Evolutionary conservation across 1,140 invertebrate species (phyloP), one percentile per base, ranked within the genome.

Genomic region (Ostrea denselamellosa): DNA sequence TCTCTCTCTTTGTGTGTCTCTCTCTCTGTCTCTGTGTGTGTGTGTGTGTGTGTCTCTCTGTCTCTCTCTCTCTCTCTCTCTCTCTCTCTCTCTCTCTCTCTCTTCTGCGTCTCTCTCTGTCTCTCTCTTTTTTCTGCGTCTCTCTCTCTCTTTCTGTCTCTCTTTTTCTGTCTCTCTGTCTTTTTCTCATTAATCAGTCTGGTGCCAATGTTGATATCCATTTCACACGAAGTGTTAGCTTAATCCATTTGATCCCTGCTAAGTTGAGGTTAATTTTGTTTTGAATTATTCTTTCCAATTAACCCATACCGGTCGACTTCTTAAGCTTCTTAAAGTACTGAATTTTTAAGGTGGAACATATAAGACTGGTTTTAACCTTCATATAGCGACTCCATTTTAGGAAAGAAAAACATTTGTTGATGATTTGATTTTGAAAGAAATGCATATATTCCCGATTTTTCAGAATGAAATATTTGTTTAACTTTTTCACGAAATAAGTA

Each of bases 221-320:
- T 5, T 77, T 77, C 68, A 77, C 68, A 77, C 68, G 25, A 4
- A 17, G 68, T 34, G 28, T 77, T 77, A 77, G 12, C 10, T 14
- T 77, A 77, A 77, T 77, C 68, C 22, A 1, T 12, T 25, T 34
- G 12, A 77, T 28, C 28, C 22, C 25, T 25, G 14, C 25, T 28
- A 25, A 77, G 10, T 28, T 34, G 22, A 34, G 56, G 22, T 77
- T 77, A 34, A 77, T 77, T 71, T 77, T 19, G 25, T 28, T 14
- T 77, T 77, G 22, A 77, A 77, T 77, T 77, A 77, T 28, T 28
- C 68, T 77, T 34, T 77, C 68, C 68, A 77, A 77, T 77, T 77
- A 77, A 77, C 68, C 68, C 68, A 34, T 77, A 25, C 28, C 9
- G 10, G 9, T 34, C 22, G 68, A 77, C 68, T 77, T 25, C 12